Evolutionary conservation across 2,797 vertebrate species (phyloP), one percentile per base, ranked within the genome.

Genomic region (Ctenopoma multispine): DNA sequence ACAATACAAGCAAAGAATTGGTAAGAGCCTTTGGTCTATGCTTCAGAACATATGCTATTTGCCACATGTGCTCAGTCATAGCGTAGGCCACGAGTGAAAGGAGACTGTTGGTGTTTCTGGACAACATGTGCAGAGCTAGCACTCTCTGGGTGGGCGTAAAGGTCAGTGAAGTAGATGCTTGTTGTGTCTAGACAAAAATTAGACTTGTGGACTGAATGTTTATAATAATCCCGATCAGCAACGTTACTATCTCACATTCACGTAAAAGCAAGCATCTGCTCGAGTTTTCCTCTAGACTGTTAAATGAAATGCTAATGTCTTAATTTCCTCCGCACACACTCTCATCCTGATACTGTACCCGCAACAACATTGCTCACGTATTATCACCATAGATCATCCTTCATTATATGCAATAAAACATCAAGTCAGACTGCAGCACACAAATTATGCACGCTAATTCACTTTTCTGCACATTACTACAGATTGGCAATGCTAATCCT

Each of bases 11-110:
- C 23, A 12, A 79, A 63, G 72, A 78, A 76, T 67, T 64, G 21
- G 69, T 70, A 63, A 57, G 55, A 44, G 63, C 49, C 20, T 66
- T 82, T 83, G 43, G 15, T 69, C 66, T 58, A 48, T 14, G 73
- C 69, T 74, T 65, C 24, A n/a, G 34, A 77, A 40, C 82, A 87
- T 89, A 87, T 88, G 85, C 69, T 64, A 49, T 80, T 85, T 85
- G 79, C 75, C 84, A 82, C 82, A 76, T 75, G 58, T 38, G 63
- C 69, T 87, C 72, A 56, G 77, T 85, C 80, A 70, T 21, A 36
- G 56, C 7, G 50, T 21, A 21, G 69, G 40, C 73, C 60, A 27
- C 61, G 12, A 20, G 79, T 69, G 63, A 1, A 51, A 76, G 79
- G 57, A 80, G 54, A 60, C 69, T 31, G 43, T 76, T 66, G 63